Conservation (phyloP, 1,140 invertebrate species). For the Cyclina sinensis region DNA sequence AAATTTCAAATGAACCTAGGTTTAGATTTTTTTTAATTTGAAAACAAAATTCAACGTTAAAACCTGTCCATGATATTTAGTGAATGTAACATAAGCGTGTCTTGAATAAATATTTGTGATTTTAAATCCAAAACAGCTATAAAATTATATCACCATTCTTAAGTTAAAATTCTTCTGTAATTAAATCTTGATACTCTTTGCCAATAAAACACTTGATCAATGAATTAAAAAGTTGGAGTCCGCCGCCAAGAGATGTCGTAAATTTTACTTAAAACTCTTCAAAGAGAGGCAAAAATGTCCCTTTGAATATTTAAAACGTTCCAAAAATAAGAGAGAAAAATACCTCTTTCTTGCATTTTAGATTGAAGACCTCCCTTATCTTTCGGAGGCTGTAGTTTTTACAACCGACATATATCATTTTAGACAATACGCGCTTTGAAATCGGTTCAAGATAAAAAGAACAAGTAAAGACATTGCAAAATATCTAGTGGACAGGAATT, state of each 20-base stretch:
- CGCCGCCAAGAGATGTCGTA: neutral
- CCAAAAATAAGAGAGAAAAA: neutral
- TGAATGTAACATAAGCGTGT: neutral
- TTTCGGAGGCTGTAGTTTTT: conserved; percentile 26
- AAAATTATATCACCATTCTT: conserved; percentile 26
- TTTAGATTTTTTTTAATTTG: too few relatives aligned
- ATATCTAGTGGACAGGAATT: conserved; percentile 34
- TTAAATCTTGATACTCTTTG: neutral
- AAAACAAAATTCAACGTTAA: too few relatives aligned
- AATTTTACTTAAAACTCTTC: conserved; percentile 14
- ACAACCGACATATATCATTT: conserved; percentile 60
- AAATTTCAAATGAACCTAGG: too few relatives aligned
- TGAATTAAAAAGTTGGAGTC: neutral
- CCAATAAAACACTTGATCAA: conserved; percentile 4
- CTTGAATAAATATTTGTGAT: conserved; percentile 24
- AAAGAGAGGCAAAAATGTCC: neutral
- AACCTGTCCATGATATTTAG: too few relatives aligned
- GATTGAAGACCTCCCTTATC: conserved; percentile 1
- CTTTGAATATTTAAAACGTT: neutral
- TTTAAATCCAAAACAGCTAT: conserved; percentile 29
- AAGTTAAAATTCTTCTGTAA: neutral
- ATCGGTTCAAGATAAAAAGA: conserved; percentile 42
- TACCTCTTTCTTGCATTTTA: neutral
- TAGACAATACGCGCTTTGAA: conserved; percentile 18
- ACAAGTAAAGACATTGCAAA: neutral